Base-by-base conservation (phyloP, 2,797 vertebrate genomes). In the Cichlasoma orientale region DNA sequence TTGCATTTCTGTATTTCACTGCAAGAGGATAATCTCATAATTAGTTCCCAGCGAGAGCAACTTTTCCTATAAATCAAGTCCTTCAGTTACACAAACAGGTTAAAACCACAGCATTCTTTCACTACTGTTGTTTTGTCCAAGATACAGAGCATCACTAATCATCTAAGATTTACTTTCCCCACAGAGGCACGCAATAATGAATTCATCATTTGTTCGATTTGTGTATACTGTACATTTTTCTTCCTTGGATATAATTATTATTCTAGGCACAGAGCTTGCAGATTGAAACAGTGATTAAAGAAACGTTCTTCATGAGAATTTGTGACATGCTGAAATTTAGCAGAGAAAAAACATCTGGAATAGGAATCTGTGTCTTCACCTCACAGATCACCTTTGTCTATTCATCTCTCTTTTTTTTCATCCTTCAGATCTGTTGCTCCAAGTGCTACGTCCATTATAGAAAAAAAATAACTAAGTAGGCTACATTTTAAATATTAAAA, bases 311-410 rank as follows among this genome's bases (percentile, higher is more conserved):
- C 58, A 76, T 80, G 84, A 88, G 86, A 90, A 88, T 86, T 70
- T 86, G 75, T 79, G 85, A 90, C 83, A 89, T 74, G 78, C 69
- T 86, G 83, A 91, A 88, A 88, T 90, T 86, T 66, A 87, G 82
- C 89, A 89, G 84, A 90, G 84, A 86, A 84, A 84, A 92, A 90
- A 93, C 95, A 95, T 95, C 94, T 95, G 95, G 94, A 93, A 92
- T 88, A 92, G 58, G 79, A 87, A 88, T 95, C 90, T 80, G 74
- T 74, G 78, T 84, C 74, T 69, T 82, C 82, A 75, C 69, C 83
- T 25, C 83, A 79, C 81, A 78, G 47, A 84, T 80, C 87, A 88
- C 80, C 78, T 78, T 75, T n/a, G 59, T 81, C 63, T 16, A 78
- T 78, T 79, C 56, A 82, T 87, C 72, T 47, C 4, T 36, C 33